Conservation (phyloP, 2,797 vertebrate genomes). For the Jordanella pulchra region DNA sequence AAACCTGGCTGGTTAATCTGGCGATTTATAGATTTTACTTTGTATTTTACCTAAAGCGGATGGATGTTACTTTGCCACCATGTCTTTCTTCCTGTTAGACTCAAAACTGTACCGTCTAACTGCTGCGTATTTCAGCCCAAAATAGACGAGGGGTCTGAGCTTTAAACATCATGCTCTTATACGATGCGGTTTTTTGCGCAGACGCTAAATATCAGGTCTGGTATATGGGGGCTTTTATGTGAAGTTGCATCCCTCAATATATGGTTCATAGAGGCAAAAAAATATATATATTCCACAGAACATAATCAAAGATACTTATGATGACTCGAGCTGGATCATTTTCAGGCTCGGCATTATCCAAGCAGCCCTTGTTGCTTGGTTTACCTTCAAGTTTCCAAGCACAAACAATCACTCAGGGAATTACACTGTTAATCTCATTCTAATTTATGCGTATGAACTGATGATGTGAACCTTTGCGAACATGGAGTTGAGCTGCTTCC, state of each 20-base stretch:
- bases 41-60: too few species aligned
- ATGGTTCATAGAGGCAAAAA: background rate
- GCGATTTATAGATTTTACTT: too few species aligned
- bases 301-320: background rate
- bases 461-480: constrained; percentile 80
- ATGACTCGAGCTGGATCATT: background rate
- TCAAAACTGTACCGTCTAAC: too few species aligned
- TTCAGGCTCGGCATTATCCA: background rate
- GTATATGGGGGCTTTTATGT: background rate
- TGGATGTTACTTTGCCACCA: too few species aligned
- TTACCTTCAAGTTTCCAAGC: background rate
- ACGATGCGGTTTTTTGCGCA: too few species aligned
- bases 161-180: too few species aligned
- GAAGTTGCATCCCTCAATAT: constrained; percentile 12
- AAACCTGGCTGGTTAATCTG: too few species aligned
- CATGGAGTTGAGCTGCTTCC: constrained; percentile 99
- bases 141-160: too few species aligned
- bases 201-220: too few species aligned
- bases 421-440: background rate
- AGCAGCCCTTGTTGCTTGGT: background rate
- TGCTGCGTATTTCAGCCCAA: too few species aligned
- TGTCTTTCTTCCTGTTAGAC: too few species aligned
- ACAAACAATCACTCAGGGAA: background rate
- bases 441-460: background rate
- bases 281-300: background rate